phyloP scores from a whole-genome alignment of 2,888 invertebrate species.

The Meta bourneti region DNA sequence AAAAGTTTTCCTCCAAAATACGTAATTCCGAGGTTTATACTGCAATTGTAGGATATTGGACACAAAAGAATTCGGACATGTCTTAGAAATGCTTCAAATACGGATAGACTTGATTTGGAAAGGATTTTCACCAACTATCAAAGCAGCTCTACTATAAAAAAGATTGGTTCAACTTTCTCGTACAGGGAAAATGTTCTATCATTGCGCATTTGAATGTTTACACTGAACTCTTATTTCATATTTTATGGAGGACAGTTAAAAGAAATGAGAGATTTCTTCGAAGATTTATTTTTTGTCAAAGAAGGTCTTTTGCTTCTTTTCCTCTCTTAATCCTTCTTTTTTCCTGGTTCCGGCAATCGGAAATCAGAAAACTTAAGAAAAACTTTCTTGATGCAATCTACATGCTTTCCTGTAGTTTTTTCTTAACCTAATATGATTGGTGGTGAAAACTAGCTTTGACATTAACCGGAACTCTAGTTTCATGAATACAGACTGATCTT shows the following conservation, averaged over 20 bases:
- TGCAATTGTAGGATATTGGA: neutral
- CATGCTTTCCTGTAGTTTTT: neutral
- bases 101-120: neutral
- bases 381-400: neutral
- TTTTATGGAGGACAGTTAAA: neutral
- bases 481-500: no score
- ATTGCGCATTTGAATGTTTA: neutral
- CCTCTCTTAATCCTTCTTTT: no score
- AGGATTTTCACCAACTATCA: neutral
- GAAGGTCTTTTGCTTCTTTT: no score
- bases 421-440: neutral
- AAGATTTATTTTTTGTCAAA: no score
- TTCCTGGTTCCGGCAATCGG: no score
- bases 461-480: no score
- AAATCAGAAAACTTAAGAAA: neutral
- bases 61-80: neutral
- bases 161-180: neutral
- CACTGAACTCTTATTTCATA: neutral
- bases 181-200: neutral
- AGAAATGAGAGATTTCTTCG: no score
- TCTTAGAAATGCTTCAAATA: neutral
- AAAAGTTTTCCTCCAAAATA: neutral
- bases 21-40: neutral
- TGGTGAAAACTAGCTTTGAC: no score
- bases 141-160: neutral